Evolutionary conservation across 2,888 invertebrate genomes (phyloP), one percentile per base, ranked within the genome.

Genomic region (Imbricaverruca yamaguchii): DNA sequence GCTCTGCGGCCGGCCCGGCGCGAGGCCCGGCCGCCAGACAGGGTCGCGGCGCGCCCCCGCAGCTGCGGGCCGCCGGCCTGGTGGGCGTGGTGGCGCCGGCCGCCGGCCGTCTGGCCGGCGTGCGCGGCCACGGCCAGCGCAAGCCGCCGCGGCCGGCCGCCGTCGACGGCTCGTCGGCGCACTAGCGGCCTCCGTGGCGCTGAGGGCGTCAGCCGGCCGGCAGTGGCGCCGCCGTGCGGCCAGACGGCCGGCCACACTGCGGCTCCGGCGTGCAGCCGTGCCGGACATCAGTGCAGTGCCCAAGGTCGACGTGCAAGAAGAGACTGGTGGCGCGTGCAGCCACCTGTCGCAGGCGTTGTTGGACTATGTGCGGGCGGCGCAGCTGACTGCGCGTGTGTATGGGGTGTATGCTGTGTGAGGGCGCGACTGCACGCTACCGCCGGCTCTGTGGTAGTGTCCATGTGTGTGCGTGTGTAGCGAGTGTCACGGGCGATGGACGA

Each of bases 1-100:
- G 77, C 88, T 88, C 80, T 89, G 89, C 83, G 85, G 84, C 84
- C 23, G 67, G 6, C 13, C 2, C n/a, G 67, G 11, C 39, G 84
- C 84, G 69, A 83, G 83, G 55, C 81, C 85, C 61, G 81, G 84
- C 39, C 82, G 84, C 55, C 80, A 84, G 53, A 83, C 83, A 78
- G 83, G 81, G 83, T 81, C 67, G 83, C 82, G 85, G 84, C 80
- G 83, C 84, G n/a, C n/a, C n/a, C 53, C 63, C 81, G 67, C 84
- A 84, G 81, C 83, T 84, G 82, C 84, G 84, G 83, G 84, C 84
- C 83, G 83, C 84, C 83, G 84, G 84, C 81, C 84, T 84, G 82
- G 84, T 84, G 80, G 84, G 84, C 77, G 82, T 82, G 82, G 83
- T 83, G 74, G 84, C 84, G 82, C 83, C 83, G 82, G 84, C 83